Base-by-base conservation (phyloP, 2,888 invertebrate species). In the Isoperla grammatica region DNA sequence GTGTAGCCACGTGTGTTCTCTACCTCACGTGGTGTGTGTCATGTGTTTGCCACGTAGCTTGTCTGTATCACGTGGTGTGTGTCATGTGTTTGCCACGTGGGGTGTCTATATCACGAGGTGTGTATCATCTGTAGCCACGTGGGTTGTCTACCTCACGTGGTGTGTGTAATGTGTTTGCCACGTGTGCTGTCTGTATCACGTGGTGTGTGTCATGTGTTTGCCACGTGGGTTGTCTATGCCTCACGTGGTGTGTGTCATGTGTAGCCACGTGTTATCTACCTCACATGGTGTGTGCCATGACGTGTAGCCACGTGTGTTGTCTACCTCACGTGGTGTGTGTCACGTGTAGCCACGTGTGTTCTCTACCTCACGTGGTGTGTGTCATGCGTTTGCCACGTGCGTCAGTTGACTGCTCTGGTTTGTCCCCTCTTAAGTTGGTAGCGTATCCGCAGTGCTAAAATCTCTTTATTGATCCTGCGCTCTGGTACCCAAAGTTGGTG, bases 361-460 rank as follows among this genome's bases (percentile, higher is more conserved):
- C 3, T 42, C 42, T 12, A n/a, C 4, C 4, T n/a, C 45, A 6
- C 45, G 9, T 45, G 45, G 15, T 15, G 13, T 2, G 2, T 45
- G 19, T 9, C 45, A 45, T 15, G 45, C 11, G 45, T 2, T 15
- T 11, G 45, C 45, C 17, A 45, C 2, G 13, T 19, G 19, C 45
- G 29, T 29, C 29, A 29, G 29, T 4, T 29, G 29, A 29, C 8
- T 29, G 29, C 49, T 29, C 49, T 29, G 29, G 49, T 23, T 29
- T 49, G 23, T 49, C 29, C 49, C 22, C 23, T 29, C 23, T 15
- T 23, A 49, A 49, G 49, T 49, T 49, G 49, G 49, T 49, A 49
- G 49, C 49, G 29, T 49, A 49, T 49, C 49, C 35, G 49, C 49
- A 49, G 29, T 49, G 49, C 49, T 49, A 49, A 49, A 49, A 49